phyloP scores from a whole-genome alignment of 2,113 vertebrate species.

The Rhinolophus ferrumequinum region DNA sequence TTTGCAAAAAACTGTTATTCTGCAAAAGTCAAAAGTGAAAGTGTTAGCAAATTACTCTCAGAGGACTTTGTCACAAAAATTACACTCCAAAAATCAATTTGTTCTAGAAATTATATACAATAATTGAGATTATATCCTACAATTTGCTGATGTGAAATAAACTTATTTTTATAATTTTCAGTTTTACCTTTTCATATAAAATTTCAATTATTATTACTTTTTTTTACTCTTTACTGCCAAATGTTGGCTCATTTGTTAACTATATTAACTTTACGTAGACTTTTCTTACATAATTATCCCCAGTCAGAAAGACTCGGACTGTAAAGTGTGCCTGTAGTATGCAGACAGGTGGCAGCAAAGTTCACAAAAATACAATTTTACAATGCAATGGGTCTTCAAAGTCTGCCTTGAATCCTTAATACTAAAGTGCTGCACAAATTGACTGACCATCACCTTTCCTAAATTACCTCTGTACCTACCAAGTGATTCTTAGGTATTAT shows the following conservation, averaged over 20 bases:
- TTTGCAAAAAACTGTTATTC: background rate
- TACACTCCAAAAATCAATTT: conserved; percentile 7
- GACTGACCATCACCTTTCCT: background rate
- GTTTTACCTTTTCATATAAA: background rate
- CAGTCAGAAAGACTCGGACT: background rate
- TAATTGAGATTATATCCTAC: background rate
- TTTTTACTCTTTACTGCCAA: background rate
- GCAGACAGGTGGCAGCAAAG: conserved; percentile 54
- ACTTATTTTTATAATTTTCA: background rate
- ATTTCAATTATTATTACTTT: background rate
- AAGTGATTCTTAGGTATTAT: background rate
- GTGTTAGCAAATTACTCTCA: background rate
- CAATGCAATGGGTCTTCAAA: background rate
- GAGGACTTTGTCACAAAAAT: background rate
- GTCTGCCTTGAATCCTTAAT: background rate
- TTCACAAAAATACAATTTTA: background rate
- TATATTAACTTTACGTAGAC: background rate
- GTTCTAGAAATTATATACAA: background rate
- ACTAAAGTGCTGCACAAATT: background rate
- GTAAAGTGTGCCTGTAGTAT: background rate
- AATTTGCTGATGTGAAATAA: background rate
- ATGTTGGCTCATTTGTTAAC: background rate
- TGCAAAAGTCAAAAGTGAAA: conserved; percentile 10
- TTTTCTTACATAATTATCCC: conserved; percentile 21
- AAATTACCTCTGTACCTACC: background rate